Evolutionary conservation across 2,888 invertebrate species (phyloP).

Genomic region (Andrena marginata): DNA sequence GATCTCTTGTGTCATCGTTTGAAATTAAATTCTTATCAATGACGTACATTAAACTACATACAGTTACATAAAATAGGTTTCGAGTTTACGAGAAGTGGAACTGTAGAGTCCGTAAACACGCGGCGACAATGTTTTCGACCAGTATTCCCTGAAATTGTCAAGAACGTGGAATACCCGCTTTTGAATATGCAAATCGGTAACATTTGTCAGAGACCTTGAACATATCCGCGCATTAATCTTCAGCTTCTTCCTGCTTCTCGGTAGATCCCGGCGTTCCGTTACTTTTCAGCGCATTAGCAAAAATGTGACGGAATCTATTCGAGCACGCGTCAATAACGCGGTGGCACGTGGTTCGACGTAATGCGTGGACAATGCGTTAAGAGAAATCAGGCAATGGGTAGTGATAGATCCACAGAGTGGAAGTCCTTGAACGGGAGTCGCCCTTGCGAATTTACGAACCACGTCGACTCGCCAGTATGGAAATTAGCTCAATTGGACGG

Average conservation of each 20-base stretch:
- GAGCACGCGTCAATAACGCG: neutral
- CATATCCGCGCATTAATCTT: constrained; percentile 30
- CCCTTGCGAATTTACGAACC: constrained; percentile 44
- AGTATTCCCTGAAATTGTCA: neutral
- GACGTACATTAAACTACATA: no score
- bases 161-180: neutral
- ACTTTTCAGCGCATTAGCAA: constrained; percentile 10
- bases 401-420: constrained; percentile 20
- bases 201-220: constrained; percentile 27
- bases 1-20: neutral
- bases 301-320: constrained; percentile 1
- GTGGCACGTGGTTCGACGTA: neutral
- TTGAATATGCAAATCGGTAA: constrained; percentile 44
- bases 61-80: no score
- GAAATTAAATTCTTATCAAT: neutral
- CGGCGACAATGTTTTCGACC: neutral
- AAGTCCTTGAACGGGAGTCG: constrained; percentile 39
- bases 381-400: neutral
- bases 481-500: constrained; percentile 53
- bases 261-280: constrained; percentile 30
- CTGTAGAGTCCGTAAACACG: no score
- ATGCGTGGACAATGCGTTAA: neutral
- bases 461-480: constrained; percentile 48
- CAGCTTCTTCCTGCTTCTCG: neutral
- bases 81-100: no score